Conservation (phyloP, 2,888 invertebrate species). For the Machimus atricapillus region DNA sequence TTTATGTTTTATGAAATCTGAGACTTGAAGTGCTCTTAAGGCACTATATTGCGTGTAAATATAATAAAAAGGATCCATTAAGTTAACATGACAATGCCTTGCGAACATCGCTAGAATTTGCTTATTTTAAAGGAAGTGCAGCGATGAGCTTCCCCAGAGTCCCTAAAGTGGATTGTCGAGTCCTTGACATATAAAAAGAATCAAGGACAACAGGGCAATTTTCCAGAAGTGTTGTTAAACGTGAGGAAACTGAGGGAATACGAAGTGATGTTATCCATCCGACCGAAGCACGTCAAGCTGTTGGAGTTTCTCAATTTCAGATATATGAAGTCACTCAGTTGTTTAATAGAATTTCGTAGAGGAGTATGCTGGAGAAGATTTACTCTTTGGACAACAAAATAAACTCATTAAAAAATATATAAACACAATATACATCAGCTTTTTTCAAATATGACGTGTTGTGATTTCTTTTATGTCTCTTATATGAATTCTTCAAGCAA, state of each 20-base stretch:
- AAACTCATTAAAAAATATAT: not conserved
- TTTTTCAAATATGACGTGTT: too few species aligned
- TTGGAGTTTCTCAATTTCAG: not conserved
- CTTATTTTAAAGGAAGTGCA: not conserved
- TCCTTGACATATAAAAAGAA: not conserved
- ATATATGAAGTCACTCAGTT: not conserved
- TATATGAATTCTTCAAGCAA: too few species aligned
- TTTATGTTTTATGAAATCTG: not conserved
- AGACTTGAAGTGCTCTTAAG: not conserved
- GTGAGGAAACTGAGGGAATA: not conserved
- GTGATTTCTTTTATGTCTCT: too few species aligned
- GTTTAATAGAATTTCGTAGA: not conserved
- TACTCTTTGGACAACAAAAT: not conserved
- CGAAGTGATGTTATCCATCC: not conserved
- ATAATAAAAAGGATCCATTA: not conserved
- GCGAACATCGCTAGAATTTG: not conserved
- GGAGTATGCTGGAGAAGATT: not conserved
- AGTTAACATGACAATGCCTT: not conserved
- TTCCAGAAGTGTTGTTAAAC: not conserved
- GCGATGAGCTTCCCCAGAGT: not conserved
- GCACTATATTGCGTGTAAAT: not conserved
- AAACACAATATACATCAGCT: not conserved
- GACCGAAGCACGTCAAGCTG: not conserved
- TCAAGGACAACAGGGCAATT: not conserved
- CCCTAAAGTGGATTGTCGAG: not conserved